Base-by-base conservation (phyloP, 2,888 invertebrate genomes). In the Eurois occulta region DNA sequence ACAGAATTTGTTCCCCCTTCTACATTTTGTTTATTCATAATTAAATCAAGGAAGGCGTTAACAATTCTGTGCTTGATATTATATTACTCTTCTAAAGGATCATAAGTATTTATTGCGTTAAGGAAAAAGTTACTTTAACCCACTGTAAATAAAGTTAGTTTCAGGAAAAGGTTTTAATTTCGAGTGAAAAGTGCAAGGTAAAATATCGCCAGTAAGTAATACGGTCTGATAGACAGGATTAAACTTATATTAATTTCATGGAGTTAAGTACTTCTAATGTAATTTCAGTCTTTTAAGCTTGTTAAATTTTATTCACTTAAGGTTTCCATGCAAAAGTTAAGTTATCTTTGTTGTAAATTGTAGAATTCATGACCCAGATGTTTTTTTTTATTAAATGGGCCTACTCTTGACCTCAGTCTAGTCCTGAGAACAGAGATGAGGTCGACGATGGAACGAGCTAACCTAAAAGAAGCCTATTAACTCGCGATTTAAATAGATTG, bases 1-100 rank as follows among this genome's bases (percentile, higher is more conserved):
- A 21, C 60, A 78, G 21, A 68, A 78, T 77, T 78, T 71, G 77
- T 72, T 68, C 38, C 69, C 62, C 32, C 6, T 65, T 78, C 35
- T 58, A 67, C 41, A 68, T 70, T n/a, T 69, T 82, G 78, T 83
- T 87, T 88, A 82, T 87, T 86, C 81, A 75, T 79, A 88, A 90
- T 87, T 89, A 90, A 84, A 86, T 83, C 86, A 84, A 73, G 81
- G 77, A 81, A 85, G 70, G 13, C 60, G 81, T 86, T 80, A 85
- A 72, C 86, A 88, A 78, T 86, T 87, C 81, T 86, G 73, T 83
- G 75, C 70, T 78, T 75, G 85, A 78, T 83, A 80, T 24, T 58
- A 78, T 83, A 80, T 24, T 58, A 86, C 85, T 48, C 64, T 65
- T 62, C 60, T 55, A 48, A n/a, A 24, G n/a, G 75, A 41, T 48